A percentile compares a stretch with the other conserved stretches of the same genome.
Conservation (phyloP, 2,113 vertebrate genomes). For the Pituophis catenifer region DNA sequence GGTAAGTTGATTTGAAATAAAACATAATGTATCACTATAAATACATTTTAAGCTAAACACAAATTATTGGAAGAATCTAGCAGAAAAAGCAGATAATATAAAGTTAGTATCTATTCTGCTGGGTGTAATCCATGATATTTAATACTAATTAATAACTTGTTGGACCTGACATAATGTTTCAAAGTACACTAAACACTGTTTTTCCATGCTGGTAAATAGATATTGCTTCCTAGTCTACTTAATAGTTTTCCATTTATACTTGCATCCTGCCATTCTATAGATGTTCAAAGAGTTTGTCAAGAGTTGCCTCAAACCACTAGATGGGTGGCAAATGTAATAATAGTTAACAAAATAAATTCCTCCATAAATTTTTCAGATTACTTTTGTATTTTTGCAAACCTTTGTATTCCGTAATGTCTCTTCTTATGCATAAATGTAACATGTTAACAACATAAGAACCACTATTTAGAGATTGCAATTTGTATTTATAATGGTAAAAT, state of each 20-base stretch:
- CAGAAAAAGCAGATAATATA: background rate
- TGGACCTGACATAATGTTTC: background rate
- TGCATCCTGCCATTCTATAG: background rate
- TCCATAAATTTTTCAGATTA: background rate
- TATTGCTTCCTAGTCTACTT: background rate
- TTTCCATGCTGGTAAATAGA: background rate
- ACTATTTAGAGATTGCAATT: background rate
- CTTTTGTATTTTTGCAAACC: background rate
- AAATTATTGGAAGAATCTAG: background rate
- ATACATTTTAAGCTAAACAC: background rate
- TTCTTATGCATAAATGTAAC: background rate
- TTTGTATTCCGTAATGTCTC: background rate
- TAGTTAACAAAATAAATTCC: background rate
- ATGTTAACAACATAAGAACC: background rate
- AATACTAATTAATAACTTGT: background rate
- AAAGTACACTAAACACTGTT: background rate
- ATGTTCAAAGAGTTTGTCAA: background rate
- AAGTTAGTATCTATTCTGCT: background rate
- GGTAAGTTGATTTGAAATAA: conserved; percentile 74
- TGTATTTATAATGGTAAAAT: background rate
- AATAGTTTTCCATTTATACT: background rate
- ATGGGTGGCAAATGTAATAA: background rate
- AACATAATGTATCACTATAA: background rate
- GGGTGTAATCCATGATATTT: background rate
- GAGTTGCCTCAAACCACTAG: background rate